These are phyloP conservation scores for Ennomos fuscantarius DNA, from an alignment of 2,888 invertebrate genomes.

Conservation along the genomic window DNA sequence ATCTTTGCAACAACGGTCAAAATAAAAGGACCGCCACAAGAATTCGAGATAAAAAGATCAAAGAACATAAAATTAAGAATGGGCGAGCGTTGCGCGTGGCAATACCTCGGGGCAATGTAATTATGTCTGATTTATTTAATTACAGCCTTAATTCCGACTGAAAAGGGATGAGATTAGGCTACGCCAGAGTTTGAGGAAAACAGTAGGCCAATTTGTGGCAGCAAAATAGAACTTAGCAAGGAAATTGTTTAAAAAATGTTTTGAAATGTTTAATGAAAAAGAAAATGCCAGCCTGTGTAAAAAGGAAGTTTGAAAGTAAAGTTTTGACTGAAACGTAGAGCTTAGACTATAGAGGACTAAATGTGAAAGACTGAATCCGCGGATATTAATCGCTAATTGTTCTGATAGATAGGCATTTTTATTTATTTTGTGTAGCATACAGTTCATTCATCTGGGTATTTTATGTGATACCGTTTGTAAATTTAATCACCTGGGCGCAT, in stretches of 20 bases:
- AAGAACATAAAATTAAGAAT: constrained; percentile 38
- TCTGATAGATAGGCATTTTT: too few species aligned
- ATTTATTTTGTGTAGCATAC: too few species aligned
- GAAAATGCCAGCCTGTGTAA: neutral
- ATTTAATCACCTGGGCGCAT: too few species aligned
- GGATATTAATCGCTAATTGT: too few species aligned
- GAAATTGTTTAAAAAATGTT: constrained; percentile 6
- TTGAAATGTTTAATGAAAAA: constrained; percentile 2
- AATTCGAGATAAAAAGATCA: constrained; percentile 29
- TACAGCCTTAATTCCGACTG: constrained; percentile 57
- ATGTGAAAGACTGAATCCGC: too few species aligned
- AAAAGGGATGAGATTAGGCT: constrained; percentile 54
- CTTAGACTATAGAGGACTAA: too few species aligned
- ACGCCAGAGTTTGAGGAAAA: constrained; percentile 21
- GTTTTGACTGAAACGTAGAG: too few species aligned
- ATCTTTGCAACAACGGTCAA: neutral
- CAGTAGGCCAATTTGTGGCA: constrained; percentile 28
- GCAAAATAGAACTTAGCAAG: constrained; percentile 2
- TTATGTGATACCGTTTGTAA: too few species aligned
- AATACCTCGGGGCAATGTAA: constrained; percentile 51
- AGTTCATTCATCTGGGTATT: too few species aligned
- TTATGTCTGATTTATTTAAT: constrained; percentile 67
- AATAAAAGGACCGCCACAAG: constrained; percentile 5
- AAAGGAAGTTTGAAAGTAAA: neutral
- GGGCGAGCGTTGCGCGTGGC: constrained; percentile 33